Evolutionary conservation across 2,797 vertebrate species (phyloP).

Genomic region (Eulemur albifrons): DNA sequence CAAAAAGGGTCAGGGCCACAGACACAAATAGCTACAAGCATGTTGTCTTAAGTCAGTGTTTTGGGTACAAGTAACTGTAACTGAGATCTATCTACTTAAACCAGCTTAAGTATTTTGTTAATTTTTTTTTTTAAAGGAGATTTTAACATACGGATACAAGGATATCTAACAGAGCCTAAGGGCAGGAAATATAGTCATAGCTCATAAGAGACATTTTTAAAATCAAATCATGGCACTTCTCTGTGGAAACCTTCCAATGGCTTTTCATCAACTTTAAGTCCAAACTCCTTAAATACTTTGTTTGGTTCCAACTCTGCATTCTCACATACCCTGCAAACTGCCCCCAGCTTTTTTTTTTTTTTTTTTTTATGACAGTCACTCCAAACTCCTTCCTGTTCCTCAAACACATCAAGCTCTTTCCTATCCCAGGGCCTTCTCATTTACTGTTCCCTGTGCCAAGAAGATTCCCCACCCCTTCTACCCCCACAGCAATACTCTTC

Average conservation of each 20-base stretch:
- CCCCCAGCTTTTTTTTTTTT: too few relatives aligned
- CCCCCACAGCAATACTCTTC: not conserved
- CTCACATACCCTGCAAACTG: not conserved
- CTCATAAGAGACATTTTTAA: constrained; percentile 18
- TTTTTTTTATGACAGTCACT: not conserved
- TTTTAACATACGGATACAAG: not conserved
- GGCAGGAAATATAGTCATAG: constrained; percentile 23
- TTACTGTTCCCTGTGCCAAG: not conserved
- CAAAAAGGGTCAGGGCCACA: not conserved
- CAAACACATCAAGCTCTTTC: not conserved
- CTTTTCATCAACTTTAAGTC: not conserved
- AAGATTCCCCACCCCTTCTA: too few relatives aligned
- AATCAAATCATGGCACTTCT: constrained; percentile 4
- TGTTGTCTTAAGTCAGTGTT: not conserved
- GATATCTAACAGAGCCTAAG: not conserved
- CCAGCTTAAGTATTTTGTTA: not conserved
- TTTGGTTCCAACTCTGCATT: not conserved
- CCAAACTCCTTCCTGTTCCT: not conserved
- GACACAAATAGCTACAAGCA: not conserved
- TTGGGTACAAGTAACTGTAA: not conserved
- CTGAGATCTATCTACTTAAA: constrained; percentile 23
- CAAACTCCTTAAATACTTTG: not conserved
- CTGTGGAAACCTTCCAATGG: not conserved
- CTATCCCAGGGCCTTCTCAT: not conserved
- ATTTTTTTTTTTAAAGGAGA: not conserved